A percentile compares a stretch with the other conserved stretches of the same genome.
Evolutionary conservation across 2,113 vertebrate species (phyloP).

Genomic region (Cettia cetti): DNA sequence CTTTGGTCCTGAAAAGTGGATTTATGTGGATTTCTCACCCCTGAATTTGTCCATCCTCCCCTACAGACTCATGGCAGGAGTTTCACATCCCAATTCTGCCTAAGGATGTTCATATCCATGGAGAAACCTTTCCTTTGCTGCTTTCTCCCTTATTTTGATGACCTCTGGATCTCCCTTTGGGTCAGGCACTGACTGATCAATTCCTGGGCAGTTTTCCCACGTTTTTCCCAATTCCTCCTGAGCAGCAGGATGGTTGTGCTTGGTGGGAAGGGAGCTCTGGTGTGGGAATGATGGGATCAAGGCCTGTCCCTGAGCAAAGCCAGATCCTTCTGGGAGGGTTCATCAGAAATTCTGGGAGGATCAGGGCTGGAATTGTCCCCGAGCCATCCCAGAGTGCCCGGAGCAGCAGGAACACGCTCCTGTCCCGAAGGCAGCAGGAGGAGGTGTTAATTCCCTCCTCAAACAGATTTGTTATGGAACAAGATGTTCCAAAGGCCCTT

Average conservation of each 20-base stretch:
- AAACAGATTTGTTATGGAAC: conserved; percentile 4
- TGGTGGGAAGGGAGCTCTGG: neutral
- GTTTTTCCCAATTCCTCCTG: neutral
- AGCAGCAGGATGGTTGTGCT: neutral
- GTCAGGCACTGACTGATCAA: neutral
- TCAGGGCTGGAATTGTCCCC: neutral
- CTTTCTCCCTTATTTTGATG: neutral
- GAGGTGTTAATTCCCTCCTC: conserved; percentile 34
- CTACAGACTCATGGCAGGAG: neutral
- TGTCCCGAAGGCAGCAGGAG: neutral
- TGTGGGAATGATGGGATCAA: too few species aligned
- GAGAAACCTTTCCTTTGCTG: neutral
- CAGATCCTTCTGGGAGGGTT: neutral
- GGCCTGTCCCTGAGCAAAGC: neutral
- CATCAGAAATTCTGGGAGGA: neutral
- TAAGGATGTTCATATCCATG: neutral
- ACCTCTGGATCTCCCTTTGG: neutral
- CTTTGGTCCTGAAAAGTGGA: neutral
- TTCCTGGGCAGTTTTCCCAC: neutral
- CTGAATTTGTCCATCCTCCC: neutral
- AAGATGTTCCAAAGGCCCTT: conserved; percentile 2
- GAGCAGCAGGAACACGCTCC: neutral
- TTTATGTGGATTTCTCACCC: neutral
- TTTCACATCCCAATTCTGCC: neutral
- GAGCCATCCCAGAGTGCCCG: neutral